Evolutionary conservation across 2,797 vertebrate species (phyloP), one percentile per base, ranked within the genome.

Genomic region (Alcedo atthis): DNA sequence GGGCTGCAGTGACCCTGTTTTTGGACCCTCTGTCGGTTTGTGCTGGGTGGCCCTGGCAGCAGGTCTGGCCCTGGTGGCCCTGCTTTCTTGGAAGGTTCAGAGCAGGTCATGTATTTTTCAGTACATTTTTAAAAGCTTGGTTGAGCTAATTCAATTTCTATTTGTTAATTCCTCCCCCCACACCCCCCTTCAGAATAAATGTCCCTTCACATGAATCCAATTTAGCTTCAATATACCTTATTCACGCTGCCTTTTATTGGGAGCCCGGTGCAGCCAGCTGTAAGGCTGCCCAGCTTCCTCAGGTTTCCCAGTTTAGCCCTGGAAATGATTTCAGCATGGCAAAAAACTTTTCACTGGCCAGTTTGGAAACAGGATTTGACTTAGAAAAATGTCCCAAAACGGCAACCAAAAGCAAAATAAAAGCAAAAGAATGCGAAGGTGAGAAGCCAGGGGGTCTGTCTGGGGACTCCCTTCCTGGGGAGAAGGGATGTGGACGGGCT

Each of bases 201-300:
- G 71, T 92, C 89, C 96, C 96, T 97, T 98, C 97, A 97, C 97
- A 97, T 91, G 73, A 97, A 97, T 98, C 97, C 97, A 98, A 96
- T 98, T 98, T 97, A 97, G 95, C 95, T 96, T 98, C 97, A 98
- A 97, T 98, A 97, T 98, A 97, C 97, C 97, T 98, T 98, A 98
- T 98, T 98, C 98, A 98, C 96, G 91, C 96, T 95, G 97, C 96
- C 96, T 98, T 98, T 98, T 97, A 97, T 96, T 98, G 96, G 95
- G 87, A 96, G 92, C 94, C 95, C 95, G 92, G 93, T 97, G 95
- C 95, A 92, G 97, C 97, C 97, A 98, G 97, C 97, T 98, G 97
- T 97, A 96, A 96, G 96, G 94, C 93, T 97, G 97, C 97, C 97
- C 94, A 94, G 96, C 97, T 97, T 97, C 97, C 95, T 97, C 94